Evolutionary conservation across 2,888 invertebrate genomes (phyloP).

Genomic region (Eristalis pertinax): DNA sequence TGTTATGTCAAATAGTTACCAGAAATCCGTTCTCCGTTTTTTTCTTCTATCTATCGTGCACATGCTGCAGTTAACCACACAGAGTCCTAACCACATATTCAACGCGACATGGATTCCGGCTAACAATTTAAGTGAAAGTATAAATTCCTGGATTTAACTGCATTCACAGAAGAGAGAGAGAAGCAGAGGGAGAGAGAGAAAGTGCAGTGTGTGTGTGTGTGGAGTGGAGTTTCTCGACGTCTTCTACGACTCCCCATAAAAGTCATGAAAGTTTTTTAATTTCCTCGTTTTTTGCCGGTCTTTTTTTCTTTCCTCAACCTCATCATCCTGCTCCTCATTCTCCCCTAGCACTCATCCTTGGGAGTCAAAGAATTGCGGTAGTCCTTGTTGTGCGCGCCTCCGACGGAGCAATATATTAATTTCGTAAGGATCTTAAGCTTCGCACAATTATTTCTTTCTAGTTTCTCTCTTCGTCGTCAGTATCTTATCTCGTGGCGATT

Average conservation of each 20-base stretch:
- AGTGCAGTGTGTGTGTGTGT: conserved; percentile 1
- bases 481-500: conserved; percentile 1
- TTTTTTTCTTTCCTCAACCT: neutral
- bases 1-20: conserved; percentile 45
- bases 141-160: conserved; percentile 70
- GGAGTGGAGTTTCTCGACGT: conserved; percentile 20
- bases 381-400: conserved; percentile 29
- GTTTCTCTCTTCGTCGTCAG: neutral
- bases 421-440: conserved; percentile 59
- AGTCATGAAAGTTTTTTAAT: conserved; percentile 72
- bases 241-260: conserved; percentile 61
- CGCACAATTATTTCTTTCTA: conserved; percentile 62
- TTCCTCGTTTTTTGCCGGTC: conserved; percentile 41
- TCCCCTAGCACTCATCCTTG: conserved; percentile 47
- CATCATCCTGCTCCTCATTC: too few species aligned
- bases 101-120: conserved; percentile 66
- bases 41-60: conserved; percentile 7
- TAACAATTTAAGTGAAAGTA: conserved; percentile 70
- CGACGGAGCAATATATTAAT: conserved; percentile 62
- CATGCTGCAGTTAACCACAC: conserved; percentile 54
- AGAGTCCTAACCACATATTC: conserved; percentile 60
- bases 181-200: neutral
- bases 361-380: conserved; percentile 45
- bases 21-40: conserved; percentile 6
- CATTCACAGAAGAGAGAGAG: conserved; percentile 29